These are phyloP conservation scores for Gymnodraco acuticeps DNA, from an alignment of 2,797 vertebrate species.

Conservation along the genomic window DNA sequence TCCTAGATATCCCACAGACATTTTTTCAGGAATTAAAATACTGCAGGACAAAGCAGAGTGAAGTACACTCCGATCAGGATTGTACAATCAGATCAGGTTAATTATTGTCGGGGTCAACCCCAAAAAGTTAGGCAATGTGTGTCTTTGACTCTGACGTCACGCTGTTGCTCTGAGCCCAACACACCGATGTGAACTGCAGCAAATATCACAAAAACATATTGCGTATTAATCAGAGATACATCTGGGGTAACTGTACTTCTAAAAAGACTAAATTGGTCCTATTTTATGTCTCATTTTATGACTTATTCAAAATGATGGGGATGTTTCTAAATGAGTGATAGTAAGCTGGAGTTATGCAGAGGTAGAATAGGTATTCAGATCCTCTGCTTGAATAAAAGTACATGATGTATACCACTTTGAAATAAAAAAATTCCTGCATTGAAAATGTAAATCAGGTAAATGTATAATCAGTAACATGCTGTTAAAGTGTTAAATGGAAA, in stretches of 20 bases:
- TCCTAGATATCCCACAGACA: slow-evolving; percentile 27
- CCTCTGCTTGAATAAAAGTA: too few species aligned
- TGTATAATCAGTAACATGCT: too few species aligned
- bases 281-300: not conserved
- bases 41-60: not conserved
- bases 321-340: not conserved
- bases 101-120: slow-evolving; percentile 44
- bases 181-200: not conserved
- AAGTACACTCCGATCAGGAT: not conserved
- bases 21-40: slow-evolving; percentile 37
- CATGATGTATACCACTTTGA: too few species aligned
- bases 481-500: too few species aligned
- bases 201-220: not conserved
- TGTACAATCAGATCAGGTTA: slow-evolving; percentile 29
- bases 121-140: slow-evolving; percentile 13
- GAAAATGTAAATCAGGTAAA: too few species aligned
- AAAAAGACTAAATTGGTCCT: not conserved
- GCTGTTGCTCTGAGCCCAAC: not conserved
- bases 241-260: not conserved
- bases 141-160: not conserved
- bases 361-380: too few species aligned
- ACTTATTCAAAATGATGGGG: not conserved
- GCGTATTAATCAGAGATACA: not conserved
- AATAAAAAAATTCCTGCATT: too few species aligned
- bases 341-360: not conserved